Conservation (phyloP, 2,888 invertebrate species). For the Deroplatys truncata region DNA sequence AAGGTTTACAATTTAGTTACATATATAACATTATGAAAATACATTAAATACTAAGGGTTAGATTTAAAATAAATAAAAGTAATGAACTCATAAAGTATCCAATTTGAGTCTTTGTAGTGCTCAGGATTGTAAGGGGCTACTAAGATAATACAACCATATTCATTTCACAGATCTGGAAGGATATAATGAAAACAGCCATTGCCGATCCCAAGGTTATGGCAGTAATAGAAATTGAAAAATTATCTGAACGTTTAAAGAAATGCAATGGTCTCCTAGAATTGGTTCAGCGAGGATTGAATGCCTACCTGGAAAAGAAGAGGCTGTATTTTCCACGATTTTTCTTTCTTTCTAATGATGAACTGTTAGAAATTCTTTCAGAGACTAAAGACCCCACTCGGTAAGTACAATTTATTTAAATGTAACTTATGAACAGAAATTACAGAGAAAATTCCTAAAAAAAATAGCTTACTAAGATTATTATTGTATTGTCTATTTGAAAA, state of each 20-base stretch:
- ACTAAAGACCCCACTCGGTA: constrained; percentile 92
- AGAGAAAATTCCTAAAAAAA: too few relatives aligned
- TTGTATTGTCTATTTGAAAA: too few relatives aligned
- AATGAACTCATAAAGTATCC: too few relatives aligned
- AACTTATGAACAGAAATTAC: too few relatives aligned
- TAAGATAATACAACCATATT: too few relatives aligned
- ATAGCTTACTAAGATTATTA: too few relatives aligned
- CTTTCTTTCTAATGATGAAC: constrained; percentile 93
- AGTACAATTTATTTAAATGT: not conserved
- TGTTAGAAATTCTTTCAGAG: constrained; percentile 93
- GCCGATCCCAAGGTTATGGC: constrained; percentile 76
- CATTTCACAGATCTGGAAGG: constrained; percentile 75
- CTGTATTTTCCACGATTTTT: constrained; percentile 93
- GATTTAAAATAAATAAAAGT: too few relatives aligned
- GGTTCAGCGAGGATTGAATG: constrained; percentile 89
- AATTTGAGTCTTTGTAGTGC: too few relatives aligned
- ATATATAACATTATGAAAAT: too few relatives aligned
- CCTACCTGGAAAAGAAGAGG: constrained; percentile 92
- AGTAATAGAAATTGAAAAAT: constrained; percentile 86
- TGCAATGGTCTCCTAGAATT: constrained; percentile 82
- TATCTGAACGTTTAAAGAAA: constrained; percentile 86
- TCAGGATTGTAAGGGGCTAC: too few relatives aligned
- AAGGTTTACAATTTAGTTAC: too few relatives aligned
- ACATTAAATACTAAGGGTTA: too few relatives aligned
- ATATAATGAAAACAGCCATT: constrained; percentile 82